A percentile compares a stretch with the other conserved stretches of the same genome.
These are phyloP conservation scores for Nilaparvata lugens DNA, from an alignment of 1,140 invertebrate species.

Conservation along the genomic window DNA sequence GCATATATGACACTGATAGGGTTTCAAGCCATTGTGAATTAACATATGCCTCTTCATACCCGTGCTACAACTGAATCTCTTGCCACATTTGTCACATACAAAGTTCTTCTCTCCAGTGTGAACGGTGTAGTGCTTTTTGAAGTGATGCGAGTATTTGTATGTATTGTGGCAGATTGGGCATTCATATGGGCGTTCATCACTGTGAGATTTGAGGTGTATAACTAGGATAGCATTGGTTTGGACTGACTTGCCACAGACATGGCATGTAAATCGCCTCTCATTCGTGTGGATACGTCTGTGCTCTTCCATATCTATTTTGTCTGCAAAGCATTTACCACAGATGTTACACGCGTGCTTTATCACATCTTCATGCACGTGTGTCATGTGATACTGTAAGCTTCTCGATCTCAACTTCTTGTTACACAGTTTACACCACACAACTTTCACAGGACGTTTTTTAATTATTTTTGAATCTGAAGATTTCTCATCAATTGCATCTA, in stretches of 20 bases:
- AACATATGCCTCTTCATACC: conserved; percentile 41
- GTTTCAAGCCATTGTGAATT: conserved; percentile 43
- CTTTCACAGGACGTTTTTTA: too few relatives aligned
- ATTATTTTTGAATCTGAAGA: too few relatives aligned
- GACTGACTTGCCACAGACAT: conserved; percentile 47
- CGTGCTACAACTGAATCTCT: conserved; percentile 41
- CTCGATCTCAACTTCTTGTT: conserved; percentile 36
- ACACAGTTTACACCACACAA: conserved; percentile 37
- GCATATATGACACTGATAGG: conserved; percentile 42
- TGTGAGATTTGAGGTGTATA: conserved; percentile 45
- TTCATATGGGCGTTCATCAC: conserved; percentile 51
- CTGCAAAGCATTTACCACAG: conserved; percentile 41
- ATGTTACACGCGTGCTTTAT: conserved; percentile 45
- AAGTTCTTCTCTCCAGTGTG: conserved; percentile 28
- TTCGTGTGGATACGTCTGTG: conserved; percentile 48
- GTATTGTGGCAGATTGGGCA: conserved; percentile 49
- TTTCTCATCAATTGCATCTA: too few relatives aligned
- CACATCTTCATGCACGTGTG: conserved; percentile 30
- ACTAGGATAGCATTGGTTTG: conserved; percentile 44
- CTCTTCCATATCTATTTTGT: conserved; percentile 38
- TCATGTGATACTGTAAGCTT: conserved; percentile 15
- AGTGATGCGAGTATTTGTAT: conserved; percentile 48
- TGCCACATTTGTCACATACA: conserved; percentile 41
- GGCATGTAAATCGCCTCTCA: conserved; percentile 50
- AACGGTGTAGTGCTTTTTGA: conserved; percentile 45